These are phyloP conservation scores for Enoplosus armatus DNA, from an alignment of 2,797 vertebrate species.

Conservation along the genomic window DNA sequence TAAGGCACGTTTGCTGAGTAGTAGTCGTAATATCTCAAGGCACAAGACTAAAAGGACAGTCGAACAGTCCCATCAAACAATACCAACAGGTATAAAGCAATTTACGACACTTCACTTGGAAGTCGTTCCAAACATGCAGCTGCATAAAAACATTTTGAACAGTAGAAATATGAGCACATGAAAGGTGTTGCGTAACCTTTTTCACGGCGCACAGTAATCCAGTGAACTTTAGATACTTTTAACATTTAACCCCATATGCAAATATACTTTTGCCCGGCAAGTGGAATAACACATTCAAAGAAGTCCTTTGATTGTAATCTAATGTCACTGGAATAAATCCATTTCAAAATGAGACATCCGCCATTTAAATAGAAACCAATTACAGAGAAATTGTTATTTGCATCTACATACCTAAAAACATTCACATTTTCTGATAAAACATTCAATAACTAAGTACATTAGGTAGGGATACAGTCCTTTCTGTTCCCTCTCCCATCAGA, in stretches of 20 bases:
- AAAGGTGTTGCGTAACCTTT: not conserved
- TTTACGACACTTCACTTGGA: not conserved
- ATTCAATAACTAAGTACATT: not conserved
- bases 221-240: not conserved
- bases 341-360: not conserved
- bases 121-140: not conserved
- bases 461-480: not conserved
- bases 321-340: slow-evolving; percentile 26
- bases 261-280: not conserved
- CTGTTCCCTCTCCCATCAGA: not conserved
- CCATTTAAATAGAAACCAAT: slow-evolving; percentile 8
- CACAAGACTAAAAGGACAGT: slow-evolving; percentile 14
- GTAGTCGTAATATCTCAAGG: slow-evolving; percentile 47
- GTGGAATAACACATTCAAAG: not conserved
- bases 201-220: not conserved
- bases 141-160: not conserved
- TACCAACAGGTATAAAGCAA: not conserved
- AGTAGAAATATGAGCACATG: not conserved
- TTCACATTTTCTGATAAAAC: slow-evolving; percentile 41
- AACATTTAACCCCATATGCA: not conserved
- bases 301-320: slow-evolving; percentile 2
- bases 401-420: not conserved
- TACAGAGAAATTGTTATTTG: not conserved
- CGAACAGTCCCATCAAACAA: not conserved
- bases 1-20: slow-evolving; percentile 53